Percentiles rank a stretch among this genome's conserved stretches.
phyloP scores from a whole-genome alignment of 2,113 vertebrate species.

The Reinhardtius hippoglossoides region DNA sequence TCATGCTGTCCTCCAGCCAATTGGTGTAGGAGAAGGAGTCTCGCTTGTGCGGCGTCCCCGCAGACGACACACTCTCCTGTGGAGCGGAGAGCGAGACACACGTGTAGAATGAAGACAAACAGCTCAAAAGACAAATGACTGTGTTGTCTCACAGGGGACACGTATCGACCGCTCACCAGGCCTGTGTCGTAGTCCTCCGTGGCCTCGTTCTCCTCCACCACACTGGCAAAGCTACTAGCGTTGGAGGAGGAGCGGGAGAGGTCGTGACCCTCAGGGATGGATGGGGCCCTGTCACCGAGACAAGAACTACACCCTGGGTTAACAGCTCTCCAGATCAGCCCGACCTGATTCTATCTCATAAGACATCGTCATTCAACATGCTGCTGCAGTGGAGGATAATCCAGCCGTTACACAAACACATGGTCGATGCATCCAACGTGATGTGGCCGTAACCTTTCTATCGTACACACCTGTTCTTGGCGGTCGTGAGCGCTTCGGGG shows the following conservation, averaged over 20 bases:
- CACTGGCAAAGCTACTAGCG: slow-evolving; percentile 94
- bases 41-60: slow-evolving; percentile 87
- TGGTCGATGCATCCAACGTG: no score
- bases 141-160: not conserved
- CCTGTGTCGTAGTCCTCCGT: slow-evolving; percentile 88
- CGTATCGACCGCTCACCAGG: slow-evolving; percentile 79
- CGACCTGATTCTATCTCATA: slow-evolving; percentile 17
- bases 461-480: slow-evolving; percentile 89
- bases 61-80: slow-evolving; percentile 89
- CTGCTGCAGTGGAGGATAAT: no score
- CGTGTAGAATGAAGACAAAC: not conserved
- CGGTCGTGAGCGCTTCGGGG: slow-evolving; percentile 89
- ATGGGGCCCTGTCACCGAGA: slow-evolving; percentile 78
- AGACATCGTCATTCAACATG: not conserved
- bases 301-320: slow-evolving; percentile 73
- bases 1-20: slow-evolving; percentile 89
- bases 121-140: not conserved
- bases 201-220: slow-evolving; percentile 88
- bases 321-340: slow-evolving; percentile 34
- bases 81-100: not conserved
- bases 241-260: slow-evolving; percentile 95
- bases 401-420: no score
- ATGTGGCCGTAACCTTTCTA: not conserved
- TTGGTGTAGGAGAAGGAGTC: slow-evolving; percentile 89
- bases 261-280: slow-evolving; percentile 84